Base-by-base conservation (phyloP, 1,140 invertebrate genomes). In the Bradynema listronoti region DNA sequence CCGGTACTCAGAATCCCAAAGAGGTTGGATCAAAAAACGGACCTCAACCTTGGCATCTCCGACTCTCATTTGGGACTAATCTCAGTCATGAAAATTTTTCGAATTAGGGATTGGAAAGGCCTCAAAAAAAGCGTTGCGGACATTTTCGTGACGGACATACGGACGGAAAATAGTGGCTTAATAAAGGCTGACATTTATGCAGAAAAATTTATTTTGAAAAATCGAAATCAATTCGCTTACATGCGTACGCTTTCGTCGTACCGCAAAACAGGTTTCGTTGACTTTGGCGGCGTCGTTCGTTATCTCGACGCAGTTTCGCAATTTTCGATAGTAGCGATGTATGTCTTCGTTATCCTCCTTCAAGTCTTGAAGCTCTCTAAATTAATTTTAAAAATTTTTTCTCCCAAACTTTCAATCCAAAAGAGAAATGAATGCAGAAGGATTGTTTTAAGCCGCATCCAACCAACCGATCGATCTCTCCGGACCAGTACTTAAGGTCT, bases 401-500 rank as follows among this genome's bases (percentile, higher is more conserved):
- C 36, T 19, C 36, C 19, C 11, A 39, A 39, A 19, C 11, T 39
- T 19, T 11, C 19, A 11, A 11, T 39, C 36, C 36, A 11, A 39
- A 39, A 39, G 36, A 19, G 11, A 11, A 39, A 11, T 39, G 11
- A 11, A 11, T 19, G 11, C 11, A 39, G 11, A 19, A 19, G 36
- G 11, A 39, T 39, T 39, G 11, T 19, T 34, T 25, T 30, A n/a
- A 7, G n/a, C n/a, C n/a, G n/a, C n/a, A n/a, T n/a, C 24, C 14
- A 27, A 2, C 65, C 3, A 41, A 70, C 68, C 69, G 45, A 50
- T 73, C 71, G 29, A 73, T 73, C 53, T 73, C 71, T 14, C 56
- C 57, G 7, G 72, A 75, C 71, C 71, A 73, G 52, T 73, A 73
- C 34, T 75, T 75, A 24, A 73, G 53, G 41, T 73, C 71, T 39